A percentile compares a stretch with the other conserved stretches of the same genome.
Evolutionary conservation across 2,797 vertebrate species (phyloP).

Genomic region (Meriones psammophilus): DNA sequence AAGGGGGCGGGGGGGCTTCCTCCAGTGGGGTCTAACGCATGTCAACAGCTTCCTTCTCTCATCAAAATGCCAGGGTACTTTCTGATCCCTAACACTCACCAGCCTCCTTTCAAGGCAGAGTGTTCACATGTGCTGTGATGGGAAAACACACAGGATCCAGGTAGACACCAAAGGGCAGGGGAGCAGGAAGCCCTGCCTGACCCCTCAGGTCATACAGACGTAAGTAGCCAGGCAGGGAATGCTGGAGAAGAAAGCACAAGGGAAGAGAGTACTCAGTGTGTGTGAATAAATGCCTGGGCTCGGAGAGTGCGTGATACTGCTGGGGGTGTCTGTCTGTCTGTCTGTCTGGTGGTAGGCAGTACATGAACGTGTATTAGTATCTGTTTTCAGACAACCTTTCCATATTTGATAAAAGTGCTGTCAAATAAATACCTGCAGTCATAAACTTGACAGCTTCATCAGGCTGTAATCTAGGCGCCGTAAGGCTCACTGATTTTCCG

Average conservation of each 20-base stretch:
- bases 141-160: not conserved
- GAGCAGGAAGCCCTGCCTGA: not conserved
- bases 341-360: not conserved
- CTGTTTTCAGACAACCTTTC: not conserved
- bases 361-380: not conserved
- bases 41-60: not conserved
- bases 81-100: not conserved
- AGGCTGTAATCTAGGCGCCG: not conserved
- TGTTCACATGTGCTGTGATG: not conserved
- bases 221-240: not conserved
- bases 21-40: not conserved
- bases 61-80: not conserved
- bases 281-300: too few species aligned
- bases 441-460: not conserved
- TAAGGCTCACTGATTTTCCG: not conserved
- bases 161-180: not conserved
- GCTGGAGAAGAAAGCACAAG: fast-evolving
- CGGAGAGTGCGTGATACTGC: fast-evolving
- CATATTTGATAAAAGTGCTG: not conserved
- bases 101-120: not conserved
- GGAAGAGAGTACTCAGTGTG: not conserved
- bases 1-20: not conserved
- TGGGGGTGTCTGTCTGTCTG: not conserved
- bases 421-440: conserved; percentile 1
- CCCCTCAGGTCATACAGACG: not conserved